Evolutionary conservation across 2,113 vertebrate genomes (phyloP).

Genomic region (Ammodytes marinus): DNA sequence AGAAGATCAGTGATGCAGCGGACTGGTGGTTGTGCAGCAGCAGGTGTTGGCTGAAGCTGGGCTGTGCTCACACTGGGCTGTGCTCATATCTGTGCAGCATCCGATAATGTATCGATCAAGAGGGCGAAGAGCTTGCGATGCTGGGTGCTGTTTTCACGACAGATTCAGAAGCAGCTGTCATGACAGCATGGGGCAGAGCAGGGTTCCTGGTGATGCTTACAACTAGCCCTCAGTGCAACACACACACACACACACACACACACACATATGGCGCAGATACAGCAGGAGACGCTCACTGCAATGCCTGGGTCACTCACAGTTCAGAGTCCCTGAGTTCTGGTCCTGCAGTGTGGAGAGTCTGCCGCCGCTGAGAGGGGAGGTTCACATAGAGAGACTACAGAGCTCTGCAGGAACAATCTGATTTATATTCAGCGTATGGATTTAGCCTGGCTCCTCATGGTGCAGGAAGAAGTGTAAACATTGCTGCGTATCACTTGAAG

Average conservation of each 20-base stretch:
- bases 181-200: constrained; percentile 54
- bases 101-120: constrained; percentile 52
- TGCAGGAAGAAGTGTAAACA: constrained; percentile 61
- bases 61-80: constrained; percentile 20
- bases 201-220: constrained; percentile 38
- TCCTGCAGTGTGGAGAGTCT: constrained; percentile 35
- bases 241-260: neutral
- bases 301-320: constrained; percentile 58
- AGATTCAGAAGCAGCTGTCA: constrained; percentile 51
- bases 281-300: constrained; percentile 38
- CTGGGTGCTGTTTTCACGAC: constrained; percentile 48
- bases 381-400: constrained; percentile 24
- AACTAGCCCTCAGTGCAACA: constrained; percentile 5
- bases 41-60: constrained; percentile 15
- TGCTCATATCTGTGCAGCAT: constrained; percentile 34
- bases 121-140: constrained; percentile 37
- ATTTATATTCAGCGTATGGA: constrained; percentile 75
- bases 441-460: constrained; percentile 73
- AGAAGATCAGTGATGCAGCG: neutral
- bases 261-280: constrained; percentile 23
- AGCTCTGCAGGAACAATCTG: constrained; percentile 61
- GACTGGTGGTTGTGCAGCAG: neutral
- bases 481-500: constrained; percentile 35
- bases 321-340: constrained; percentile 59
- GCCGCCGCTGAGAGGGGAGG: constrained; percentile 30